Evolutionary conservation across 2,888 invertebrate genomes (phyloP).

Genomic region (Malacosoma neustria): DNA sequence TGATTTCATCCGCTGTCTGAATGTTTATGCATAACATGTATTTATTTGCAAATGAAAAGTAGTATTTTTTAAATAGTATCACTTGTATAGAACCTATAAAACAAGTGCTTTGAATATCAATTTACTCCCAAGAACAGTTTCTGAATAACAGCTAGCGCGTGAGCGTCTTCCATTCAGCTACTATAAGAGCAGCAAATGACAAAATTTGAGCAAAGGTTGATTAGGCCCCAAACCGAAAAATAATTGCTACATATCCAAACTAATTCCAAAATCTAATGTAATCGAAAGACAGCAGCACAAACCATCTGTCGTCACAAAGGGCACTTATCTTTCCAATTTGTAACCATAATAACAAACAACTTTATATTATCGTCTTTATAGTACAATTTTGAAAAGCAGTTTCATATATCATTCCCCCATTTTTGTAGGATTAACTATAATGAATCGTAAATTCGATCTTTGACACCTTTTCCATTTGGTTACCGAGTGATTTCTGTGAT

Average conservation of each 20-base stretch:
- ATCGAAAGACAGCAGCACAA: slow-evolving; percentile 29
- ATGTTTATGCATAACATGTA: no score
- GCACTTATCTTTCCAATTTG: slow-evolving; percentile 61
- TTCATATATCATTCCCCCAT: slow-evolving; percentile 34
- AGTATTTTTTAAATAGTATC: no score
- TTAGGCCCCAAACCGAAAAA: no score
- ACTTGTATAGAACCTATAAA: no score
- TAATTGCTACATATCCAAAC: slow-evolving; percentile 12
- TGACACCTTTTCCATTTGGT: slow-evolving; percentile 74
- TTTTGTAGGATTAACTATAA: slow-evolving; percentile 70
- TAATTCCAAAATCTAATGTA: slow-evolving; percentile 16
- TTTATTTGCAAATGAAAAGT: no score
- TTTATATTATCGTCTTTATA: slow-evolving; percentile 7
- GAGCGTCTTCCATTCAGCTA: no score
- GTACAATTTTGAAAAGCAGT: slow-evolving; percentile 12
- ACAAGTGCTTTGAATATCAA: no score
- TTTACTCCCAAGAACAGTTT: no score
- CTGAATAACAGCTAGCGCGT: no score
- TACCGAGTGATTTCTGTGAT: slow-evolving; percentile 59
- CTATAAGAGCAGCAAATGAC: no score
- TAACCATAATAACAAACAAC: slow-evolving; percentile 7
- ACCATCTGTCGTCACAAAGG: slow-evolving; percentile 70
- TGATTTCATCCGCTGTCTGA: no score
- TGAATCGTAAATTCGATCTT: slow-evolving; percentile 75
- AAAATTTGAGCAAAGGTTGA: no score